Evolutionary conservation across 1,140 invertebrate species (phyloP), one percentile per base, ranked within the genome.

Genomic region (Paralvinella palmiformis): DNA sequence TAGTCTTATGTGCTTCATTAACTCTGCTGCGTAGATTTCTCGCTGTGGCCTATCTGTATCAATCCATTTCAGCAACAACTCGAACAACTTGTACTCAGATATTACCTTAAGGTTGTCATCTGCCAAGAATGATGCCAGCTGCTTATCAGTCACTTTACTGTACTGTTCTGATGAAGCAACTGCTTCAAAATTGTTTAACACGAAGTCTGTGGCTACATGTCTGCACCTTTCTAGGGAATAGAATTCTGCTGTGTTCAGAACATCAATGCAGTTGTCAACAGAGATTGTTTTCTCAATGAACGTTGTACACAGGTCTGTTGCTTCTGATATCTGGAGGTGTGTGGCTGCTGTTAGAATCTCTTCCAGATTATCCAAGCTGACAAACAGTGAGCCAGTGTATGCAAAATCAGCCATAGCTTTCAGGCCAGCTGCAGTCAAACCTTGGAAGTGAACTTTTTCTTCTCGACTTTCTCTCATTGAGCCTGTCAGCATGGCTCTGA

Each of bases 401-500:
- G 74, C 72, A 72, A 77, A 75, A 20, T 75, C 69, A 7, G 76
- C 58, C 13, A 75, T 67, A 37, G 72, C 72, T 59, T 66, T 65
- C 24, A 80, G 65, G 27, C 77, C 79, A 65, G 70, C 70, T 0
- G 72, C 68, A 10, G 75, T 72, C 0, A 80, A 70, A 31, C 75
- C 76, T 50, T 76, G 73, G 22, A 79, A 67, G 29, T 75, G 71
- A 0, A 79, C 76, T 56, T 45, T 65, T 41, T 72, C 68, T 59
- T 77, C 73, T 7, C 72, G 62, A 52, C 74, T 75, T 59, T 79
- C 77, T 35, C 63, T 63, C 76, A 79, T 78, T 58, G 72, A 69
- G 13, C 72, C 71, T 13, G 74, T 77, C 55, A 85, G 72, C 77
- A 86, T 84, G 63, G 83, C 85, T 77, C 84, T 82, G 76, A 86